A percentile compares a stretch with the other conserved stretches of the same genome.
Evolutionary conservation across 2,888 invertebrate genomes (phyloP).

Genomic region (Eledone cirrhosa): DNA sequence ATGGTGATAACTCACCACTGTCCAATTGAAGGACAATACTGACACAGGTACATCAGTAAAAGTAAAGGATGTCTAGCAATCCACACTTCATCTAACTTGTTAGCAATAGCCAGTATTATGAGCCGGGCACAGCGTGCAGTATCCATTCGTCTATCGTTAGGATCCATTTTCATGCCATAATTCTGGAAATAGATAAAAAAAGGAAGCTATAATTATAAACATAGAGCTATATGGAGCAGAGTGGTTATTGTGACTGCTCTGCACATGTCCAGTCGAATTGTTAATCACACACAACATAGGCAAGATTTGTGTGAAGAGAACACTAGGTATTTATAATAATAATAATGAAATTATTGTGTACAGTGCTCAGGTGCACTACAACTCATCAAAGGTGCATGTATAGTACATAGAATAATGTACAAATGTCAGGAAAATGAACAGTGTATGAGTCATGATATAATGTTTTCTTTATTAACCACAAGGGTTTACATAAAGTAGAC

Average conservation of each 20-base stretch:
- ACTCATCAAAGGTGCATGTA: too few species aligned
- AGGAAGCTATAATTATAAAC: neutral
- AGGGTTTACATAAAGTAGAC: too few species aligned
- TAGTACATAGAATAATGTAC: too few species aligned
- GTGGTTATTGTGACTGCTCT: too few species aligned
- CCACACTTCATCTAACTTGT: constrained; percentile 75
- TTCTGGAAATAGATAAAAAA: constrained; percentile 34
- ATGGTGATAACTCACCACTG: constrained; percentile 44
- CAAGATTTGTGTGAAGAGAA: too few species aligned
- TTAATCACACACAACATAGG: neutral
- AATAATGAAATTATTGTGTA: too few species aligned
- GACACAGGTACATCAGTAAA: constrained; percentile 71
- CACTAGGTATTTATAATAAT: too few species aligned
- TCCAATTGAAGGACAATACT: constrained; percentile 71
- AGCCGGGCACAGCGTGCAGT: constrained; percentile 70
- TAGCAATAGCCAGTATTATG: constrained; percentile 69
- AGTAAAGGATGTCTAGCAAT: constrained; percentile 75
- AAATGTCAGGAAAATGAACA: too few species aligned
- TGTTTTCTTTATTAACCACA: too few species aligned
- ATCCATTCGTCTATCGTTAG: constrained; percentile 64
- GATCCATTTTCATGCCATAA: constrained; percentile 41
- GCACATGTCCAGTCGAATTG: neutral
- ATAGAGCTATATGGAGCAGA: neutral
- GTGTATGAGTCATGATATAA: too few species aligned
- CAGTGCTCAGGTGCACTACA: too few species aligned